Conservation (phyloP, 1,140 invertebrate genomes). For the Polyergus mexicanus region DNA sequence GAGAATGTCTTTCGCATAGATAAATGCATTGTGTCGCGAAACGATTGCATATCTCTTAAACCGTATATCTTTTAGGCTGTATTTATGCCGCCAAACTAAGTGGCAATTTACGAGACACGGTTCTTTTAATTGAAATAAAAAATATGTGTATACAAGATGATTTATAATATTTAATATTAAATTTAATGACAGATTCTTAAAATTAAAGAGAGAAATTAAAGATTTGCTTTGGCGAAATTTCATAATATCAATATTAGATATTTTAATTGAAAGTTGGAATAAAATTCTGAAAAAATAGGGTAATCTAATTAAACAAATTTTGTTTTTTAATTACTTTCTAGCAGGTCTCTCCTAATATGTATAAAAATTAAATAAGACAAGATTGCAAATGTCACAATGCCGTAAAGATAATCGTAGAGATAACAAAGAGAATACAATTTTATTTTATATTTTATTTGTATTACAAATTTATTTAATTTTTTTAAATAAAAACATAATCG, state of each 20-base stretch:
- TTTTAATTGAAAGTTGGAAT: neutral
- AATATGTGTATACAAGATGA: neutral
- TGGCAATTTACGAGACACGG: neutral
- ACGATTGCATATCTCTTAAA: slow-evolving; percentile 16
- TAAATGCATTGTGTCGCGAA: slow-evolving; percentile 32
- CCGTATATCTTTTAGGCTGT: slow-evolving; percentile 7
- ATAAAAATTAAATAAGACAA: neutral
- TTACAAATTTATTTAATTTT: too few species aligned
- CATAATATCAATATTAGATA: neutral
- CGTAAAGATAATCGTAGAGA: too few species aligned
- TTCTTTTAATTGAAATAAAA: slow-evolving; percentile 3
- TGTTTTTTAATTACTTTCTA: neutral
- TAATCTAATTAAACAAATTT: neutral
- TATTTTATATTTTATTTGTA: too few species aligned
- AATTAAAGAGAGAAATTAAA: neutral
- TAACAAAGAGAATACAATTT: neutral
- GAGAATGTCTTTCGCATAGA: slow-evolving; percentile 25
- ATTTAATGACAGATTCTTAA: neutral
- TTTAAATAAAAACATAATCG: neutral
- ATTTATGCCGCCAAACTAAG: slow-evolving; percentile 1
- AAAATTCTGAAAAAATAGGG: neutral
- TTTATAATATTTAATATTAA: neutral
- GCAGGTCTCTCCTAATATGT: neutral
- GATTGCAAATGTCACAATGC: neutral
- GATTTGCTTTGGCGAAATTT: neutral